Percentiles rank a stretch among this genome's conserved stretches.
Conservation (phyloP, 1,140 invertebrate species). For the Steinernema khuongi region DNA sequence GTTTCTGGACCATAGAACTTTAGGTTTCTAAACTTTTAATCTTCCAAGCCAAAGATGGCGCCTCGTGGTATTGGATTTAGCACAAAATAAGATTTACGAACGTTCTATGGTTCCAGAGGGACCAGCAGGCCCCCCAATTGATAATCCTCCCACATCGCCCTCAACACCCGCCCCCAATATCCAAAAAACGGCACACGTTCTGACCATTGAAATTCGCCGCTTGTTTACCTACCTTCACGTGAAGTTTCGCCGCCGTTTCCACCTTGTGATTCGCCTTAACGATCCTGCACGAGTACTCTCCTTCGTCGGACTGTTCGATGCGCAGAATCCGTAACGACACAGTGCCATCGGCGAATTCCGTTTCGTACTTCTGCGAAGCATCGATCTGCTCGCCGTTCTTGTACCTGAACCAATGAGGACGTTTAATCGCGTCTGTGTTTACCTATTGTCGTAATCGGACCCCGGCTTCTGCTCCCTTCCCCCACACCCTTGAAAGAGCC, state of each 20-base stretch:
- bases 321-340: neutral
- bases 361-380: neutral
- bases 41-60: too few relatives aligned
- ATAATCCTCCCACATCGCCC: too few relatives aligned
- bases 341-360: neutral
- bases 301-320: constrained; percentile 32
- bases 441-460: neutral
- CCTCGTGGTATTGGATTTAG: too few relatives aligned
- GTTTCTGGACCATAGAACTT: too few relatives aligned
- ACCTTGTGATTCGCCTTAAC: neutral
- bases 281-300: constrained; percentile 34
- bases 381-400: constrained; percentile 4
- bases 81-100: too few relatives aligned
- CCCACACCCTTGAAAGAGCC: too few relatives aligned
- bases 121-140: too few relatives aligned
- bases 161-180: neutral
- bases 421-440: neutral
- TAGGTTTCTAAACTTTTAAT: too few relatives aligned
- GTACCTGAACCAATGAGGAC: neutral
- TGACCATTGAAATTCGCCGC: neutral
- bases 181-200: neutral
- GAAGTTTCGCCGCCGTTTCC: neutral
- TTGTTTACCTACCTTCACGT: neutral
- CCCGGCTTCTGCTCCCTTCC: neutral
- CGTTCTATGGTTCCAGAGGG: too few relatives aligned